Conservation (phyloP, 2,797 vertebrate genomes). For the Gouania willdenowi region DNA sequence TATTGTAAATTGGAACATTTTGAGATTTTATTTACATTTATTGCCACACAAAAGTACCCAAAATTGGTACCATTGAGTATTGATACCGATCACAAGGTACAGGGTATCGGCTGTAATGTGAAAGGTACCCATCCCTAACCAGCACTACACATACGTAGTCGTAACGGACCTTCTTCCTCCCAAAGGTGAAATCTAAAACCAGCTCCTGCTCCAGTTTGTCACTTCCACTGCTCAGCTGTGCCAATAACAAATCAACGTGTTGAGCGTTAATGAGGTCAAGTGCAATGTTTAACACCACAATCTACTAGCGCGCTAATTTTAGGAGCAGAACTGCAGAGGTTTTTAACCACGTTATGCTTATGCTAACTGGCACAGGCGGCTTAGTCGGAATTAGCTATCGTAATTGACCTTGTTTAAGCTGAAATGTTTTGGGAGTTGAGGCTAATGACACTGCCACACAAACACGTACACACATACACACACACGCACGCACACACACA, state of each 20-base stretch:
- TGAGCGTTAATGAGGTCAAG: slow-evolving; percentile 63
- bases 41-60: no score
- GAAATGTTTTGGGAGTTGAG: slow-evolving; percentile 29
- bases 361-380: slow-evolving; percentile 33
- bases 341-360: slow-evolving; percentile 14
- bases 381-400: slow-evolving; percentile 38
- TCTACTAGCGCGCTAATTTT: slow-evolving; percentile 45
- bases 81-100: no score
- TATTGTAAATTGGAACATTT: no score
- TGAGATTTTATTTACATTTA: no score
- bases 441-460: slow-evolving; percentile 1
- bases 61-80: no score
- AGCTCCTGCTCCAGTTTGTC: background rate
- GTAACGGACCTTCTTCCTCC: no score
- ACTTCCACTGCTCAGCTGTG: slow-evolving; percentile 21
- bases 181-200: slow-evolving; percentile 20
- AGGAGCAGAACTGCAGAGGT: slow-evolving; percentile 20
- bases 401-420: slow-evolving; percentile 32
- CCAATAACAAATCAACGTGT: slow-evolving; percentile 22
- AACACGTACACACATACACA: background rate
- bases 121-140: no score
- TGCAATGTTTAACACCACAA: slow-evolving; percentile 35
- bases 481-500: no score
- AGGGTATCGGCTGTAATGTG: no score
- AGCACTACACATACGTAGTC: no score